phyloP scores from a whole-genome alignment of 1,140 invertebrate species.

The Fopius arisanus region DNA sequence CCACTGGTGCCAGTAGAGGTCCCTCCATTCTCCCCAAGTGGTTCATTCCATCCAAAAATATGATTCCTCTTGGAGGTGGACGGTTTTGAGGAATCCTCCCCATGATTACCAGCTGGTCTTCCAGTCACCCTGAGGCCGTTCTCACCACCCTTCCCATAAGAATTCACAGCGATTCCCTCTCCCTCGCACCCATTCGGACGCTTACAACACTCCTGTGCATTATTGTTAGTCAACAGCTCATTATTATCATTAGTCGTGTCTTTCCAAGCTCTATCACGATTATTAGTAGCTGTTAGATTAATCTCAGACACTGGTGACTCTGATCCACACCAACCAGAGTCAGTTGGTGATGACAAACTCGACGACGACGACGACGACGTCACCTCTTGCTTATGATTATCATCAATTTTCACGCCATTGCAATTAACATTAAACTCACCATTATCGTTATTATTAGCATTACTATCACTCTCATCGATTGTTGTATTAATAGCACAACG shows the following conservation, averaged over 20 bases:
- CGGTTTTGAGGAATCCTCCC: conserved; percentile 46
- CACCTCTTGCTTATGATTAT: neutral
- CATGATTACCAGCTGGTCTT: conserved; percentile 33
- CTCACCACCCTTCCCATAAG: neutral
- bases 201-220: conserved; percentile 40
- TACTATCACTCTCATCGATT: neutral
- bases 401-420: conserved; percentile 7
- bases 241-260: conserved; percentile 45
- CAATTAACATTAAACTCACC: conserved; percentile 11
- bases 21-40: conserved; percentile 25
- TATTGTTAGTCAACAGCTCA: conserved; percentile 54
- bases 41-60: conserved; percentile 29
- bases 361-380: conserved; percentile 1
- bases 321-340: neutral
- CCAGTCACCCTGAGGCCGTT: conserved; percentile 18
- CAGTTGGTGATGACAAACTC: neutral
- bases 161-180: neutral
- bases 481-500: neutral
- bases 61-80: conserved; percentile 49
- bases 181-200: conserved; percentile 8
- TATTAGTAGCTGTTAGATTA: conserved; percentile 27
- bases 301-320: conserved; percentile 2
- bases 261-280: conserved; percentile 32
- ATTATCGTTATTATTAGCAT: conserved; percentile 7
- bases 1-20: conserved; percentile 27